Evolutionary conservation across 2,113 vertebrate species (phyloP).

Genomic region (Elephantulus edwardii): DNA sequence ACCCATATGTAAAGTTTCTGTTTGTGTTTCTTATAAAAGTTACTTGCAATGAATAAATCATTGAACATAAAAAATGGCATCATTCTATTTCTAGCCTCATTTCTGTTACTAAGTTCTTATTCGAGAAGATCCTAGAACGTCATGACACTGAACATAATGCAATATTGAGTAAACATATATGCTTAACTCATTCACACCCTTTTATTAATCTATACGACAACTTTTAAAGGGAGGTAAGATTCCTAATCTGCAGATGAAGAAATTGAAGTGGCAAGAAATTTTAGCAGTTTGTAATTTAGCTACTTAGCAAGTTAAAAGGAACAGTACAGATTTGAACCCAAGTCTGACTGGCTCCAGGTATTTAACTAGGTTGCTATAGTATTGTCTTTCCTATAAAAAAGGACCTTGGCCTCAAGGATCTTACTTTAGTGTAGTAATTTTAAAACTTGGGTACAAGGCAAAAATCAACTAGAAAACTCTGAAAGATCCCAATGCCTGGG

Average conservation of each 20-base stretch:
- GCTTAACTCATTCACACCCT: background rate
- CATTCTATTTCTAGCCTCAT: no score
- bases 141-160: background rate
- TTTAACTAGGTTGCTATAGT: background rate
- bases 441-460: background rate
- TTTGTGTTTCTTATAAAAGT: no score
- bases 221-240: background rate
- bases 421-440: background rate
- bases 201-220: background rate
- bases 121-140: background rate
- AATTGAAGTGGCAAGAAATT: background rate
- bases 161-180: background rate
- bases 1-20: no score
- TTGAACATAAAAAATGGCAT: no score
- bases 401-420: background rate
- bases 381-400: constrained; percentile 11
- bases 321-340: background rate
- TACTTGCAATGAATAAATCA: no score
- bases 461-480: background rate
- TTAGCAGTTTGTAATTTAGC: constrained; percentile 11
- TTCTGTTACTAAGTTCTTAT: no score
- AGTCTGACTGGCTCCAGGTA: background rate
- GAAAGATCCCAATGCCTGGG: background rate
- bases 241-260: constrained; percentile 11
- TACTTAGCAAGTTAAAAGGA: background rate